Conservation (phyloP, 2,113 vertebrate species). For the Poeciliopsis prolifica region DNA sequence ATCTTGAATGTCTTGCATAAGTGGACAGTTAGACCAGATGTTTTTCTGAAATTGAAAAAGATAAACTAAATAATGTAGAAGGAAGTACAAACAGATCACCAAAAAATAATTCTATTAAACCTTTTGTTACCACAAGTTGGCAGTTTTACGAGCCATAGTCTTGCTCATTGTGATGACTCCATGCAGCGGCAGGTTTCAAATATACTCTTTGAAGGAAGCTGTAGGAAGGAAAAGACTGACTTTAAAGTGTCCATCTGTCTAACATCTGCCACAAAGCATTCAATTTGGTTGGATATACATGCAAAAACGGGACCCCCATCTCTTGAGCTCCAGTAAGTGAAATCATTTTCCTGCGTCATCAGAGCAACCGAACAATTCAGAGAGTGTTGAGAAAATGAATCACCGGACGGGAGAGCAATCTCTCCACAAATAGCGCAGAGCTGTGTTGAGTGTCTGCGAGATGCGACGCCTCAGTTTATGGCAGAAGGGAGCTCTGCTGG, state of each 20-base stretch:
- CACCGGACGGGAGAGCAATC: neutral
- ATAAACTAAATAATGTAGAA: too few relatives aligned
- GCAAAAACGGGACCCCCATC: neutral
- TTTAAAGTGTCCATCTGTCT: neutral
- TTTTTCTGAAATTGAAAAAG: neutral
- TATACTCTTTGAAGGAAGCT: neutral
- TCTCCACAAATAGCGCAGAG: neutral
- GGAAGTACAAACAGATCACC: too few relatives aligned
- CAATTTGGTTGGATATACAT: too few relatives aligned
- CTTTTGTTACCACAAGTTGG: neutral
- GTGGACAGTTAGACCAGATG: too few relatives aligned
- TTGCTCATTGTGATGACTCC: too few relatives aligned
- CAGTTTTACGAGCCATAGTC: neutral
- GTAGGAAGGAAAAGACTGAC: neutral
- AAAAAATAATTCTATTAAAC: too few relatives aligned
- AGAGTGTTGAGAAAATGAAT: neutral
- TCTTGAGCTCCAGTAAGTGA: neutral
- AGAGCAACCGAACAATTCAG: neutral
- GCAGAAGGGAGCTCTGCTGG: neutral
- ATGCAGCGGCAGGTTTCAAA: neutral
- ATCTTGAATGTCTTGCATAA: too few relatives aligned
- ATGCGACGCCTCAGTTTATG: neutral
- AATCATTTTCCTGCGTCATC: neutral
- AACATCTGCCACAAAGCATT: neutral
- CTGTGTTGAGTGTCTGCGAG: neutral